phyloP scores from a whole-genome alignment of 2,797 vertebrate genomes.

The Kryptopterus vitreolus region DNA sequence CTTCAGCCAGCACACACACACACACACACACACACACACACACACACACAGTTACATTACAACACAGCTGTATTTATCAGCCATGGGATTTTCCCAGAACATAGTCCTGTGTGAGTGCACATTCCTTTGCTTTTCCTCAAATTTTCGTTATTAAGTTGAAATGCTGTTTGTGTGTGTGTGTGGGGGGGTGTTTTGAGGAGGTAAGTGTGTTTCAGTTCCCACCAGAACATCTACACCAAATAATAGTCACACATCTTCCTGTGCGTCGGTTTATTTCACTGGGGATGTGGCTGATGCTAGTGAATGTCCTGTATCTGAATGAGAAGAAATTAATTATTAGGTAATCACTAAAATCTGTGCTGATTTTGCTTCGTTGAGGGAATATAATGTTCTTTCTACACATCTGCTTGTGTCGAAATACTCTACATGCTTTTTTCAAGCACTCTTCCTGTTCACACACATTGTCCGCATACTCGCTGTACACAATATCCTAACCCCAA shows the following conservation, averaged over 20 bases:
- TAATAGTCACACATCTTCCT: not conserved
- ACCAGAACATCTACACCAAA: not conserved
- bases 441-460: not conserved
- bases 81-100: slow-evolving; percentile 56
- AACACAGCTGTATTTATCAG: slow-evolving; percentile 58
- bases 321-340: not conserved
- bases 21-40: slow-evolving; percentile 7
- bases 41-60: slow-evolving; percentile 13
- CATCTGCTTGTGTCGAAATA: not conserved
- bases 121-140: slow-evolving; percentile 38
- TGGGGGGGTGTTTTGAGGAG: slow-evolving; percentile 6
- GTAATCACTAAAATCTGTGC: not conserved
- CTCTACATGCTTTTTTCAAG: not conserved
- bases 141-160: slow-evolving; percentile 40
- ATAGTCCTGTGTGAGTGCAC: slow-evolving; percentile 23
- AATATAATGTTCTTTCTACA: not conserved
- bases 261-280: not conserved
- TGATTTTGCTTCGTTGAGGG: not conserved
- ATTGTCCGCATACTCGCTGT: no score
- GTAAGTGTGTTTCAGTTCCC: slow-evolving; percentile 20
- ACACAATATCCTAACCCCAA: not conserved
- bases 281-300: not conserved
- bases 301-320: not conserved
- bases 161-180: slow-evolving; percentile 33
- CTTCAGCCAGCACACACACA: slow-evolving; percentile 26